These are phyloP conservation scores for Nephrotoma appendiculata DNA, from an alignment of 2,888 invertebrate genomes.

Conservation along the genomic window DNA sequence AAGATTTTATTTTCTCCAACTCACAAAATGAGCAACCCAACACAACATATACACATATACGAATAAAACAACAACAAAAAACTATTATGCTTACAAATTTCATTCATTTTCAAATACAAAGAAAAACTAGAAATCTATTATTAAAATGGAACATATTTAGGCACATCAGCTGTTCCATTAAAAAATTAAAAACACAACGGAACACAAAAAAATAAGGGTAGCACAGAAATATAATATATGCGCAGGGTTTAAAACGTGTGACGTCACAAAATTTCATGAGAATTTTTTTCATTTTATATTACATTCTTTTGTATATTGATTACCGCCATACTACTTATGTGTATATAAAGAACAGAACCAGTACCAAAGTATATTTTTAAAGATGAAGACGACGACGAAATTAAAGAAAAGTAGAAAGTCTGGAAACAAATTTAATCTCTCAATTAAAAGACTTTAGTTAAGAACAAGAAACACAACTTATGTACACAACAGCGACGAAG, in stretches of 20 bases:
- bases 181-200: not conserved
- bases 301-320: too few relatives aligned
- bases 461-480: not conserved
- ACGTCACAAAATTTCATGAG: not conserved
- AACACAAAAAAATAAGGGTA: not conserved
- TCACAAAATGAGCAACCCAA: not conserved
- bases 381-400: not conserved
- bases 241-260: not conserved
- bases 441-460: not conserved
- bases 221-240: not conserved
- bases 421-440: not conserved
- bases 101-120: not conserved
- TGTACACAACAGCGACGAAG: not conserved
- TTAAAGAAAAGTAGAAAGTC: not conserved
- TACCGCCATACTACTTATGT: too few relatives aligned
- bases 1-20: not conserved
- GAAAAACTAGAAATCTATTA: not conserved
- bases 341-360: not conserved
- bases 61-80: too few relatives aligned
- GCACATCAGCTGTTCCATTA: not conserved
- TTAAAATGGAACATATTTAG: not conserved
- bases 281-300: not conserved
- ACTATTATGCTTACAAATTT: not conserved
- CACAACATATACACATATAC: not conserved
- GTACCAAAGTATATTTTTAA: not conserved